These are phyloP conservation scores for Pitangus sulphuratus DNA, from an alignment of 2,797 vertebrate genomes.

Conservation along the genomic window DNA sequence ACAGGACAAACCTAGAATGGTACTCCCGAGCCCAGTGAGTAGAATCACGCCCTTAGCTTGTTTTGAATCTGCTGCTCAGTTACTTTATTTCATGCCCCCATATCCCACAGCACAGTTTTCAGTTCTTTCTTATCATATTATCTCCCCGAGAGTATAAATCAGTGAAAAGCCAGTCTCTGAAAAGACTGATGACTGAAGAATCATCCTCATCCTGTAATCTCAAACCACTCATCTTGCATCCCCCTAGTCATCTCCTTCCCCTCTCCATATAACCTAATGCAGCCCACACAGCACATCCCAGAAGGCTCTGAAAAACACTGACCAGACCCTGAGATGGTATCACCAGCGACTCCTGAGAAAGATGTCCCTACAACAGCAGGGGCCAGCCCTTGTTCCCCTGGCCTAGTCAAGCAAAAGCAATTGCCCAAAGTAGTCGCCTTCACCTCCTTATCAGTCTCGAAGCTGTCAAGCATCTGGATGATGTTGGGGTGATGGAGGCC, in stretches of 20 bases:
- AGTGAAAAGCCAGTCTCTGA: neutral
- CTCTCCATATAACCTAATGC: neutral
- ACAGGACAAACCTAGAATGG: neutral
- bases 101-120: neutral
- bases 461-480: conserved; percentile 93
- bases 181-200: neutral
- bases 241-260: neutral
- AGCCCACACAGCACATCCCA: neutral
- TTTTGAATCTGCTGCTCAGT: neutral
- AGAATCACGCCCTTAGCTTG: neutral
- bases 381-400: neutral
- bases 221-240: neutral
- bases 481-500: conserved; percentile 92
- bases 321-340: neutral
- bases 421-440: neutral
- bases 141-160: neutral
- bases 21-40: neutral
- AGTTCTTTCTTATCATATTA: neutral
- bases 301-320: neutral
- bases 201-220: neutral
- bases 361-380: neutral
- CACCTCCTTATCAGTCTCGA: conserved; percentile 93
- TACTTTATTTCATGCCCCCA: neutral
- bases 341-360: neutral
- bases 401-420: neutral